Base-by-base conservation (phyloP, 2,888 invertebrate species). In the Gastrophysa polygoni region DNA sequence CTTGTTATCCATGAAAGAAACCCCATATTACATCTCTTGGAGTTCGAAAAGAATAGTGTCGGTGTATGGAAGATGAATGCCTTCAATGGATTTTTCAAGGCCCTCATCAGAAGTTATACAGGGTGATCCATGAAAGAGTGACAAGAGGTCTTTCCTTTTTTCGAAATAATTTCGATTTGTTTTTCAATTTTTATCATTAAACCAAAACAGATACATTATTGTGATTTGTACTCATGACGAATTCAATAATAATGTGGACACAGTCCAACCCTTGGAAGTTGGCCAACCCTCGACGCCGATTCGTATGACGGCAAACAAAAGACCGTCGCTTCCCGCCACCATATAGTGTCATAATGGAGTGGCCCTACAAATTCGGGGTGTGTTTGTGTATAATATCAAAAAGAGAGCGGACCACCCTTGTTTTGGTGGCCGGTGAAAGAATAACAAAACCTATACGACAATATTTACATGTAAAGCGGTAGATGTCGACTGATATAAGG, bases 381-480 rank as follows among this genome's bases (percentile, higher is more conserved):
- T 75, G 74, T 74, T 73, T 73, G 71, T 72, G 63, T 67, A 67
- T 24, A 5, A 24, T 24, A 24, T 24, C 3, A 5, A 66, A 61
- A 68, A 71, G 66, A 68, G 71, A 71, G 70, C 60, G 63, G 75
- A 75, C 75, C 75, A 75, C 75, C 75, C 75, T 69, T 71, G 70
- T 69, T 69, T 59, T 52, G 51, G 46, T 57, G 48, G 43, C 61
- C 60, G 52, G 57, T 57, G 59, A 59, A 60, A 61, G 59, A 61
- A 63, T 66, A 66, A 66, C 62, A 63, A 46, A n/a, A 38, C 38
- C 38, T 38, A n/a, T n/a, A 38, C 38, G 38, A 14, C 38, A 38
- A 38, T 38, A 38, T 38, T 38, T 38, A 38, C 38, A 38, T 38
- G 14, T 3, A n/a, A 1, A 38, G 10, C 38, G 38, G 14, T 38